Evolutionary conservation across 2,888 invertebrate genomes (phyloP), one percentile per base, ranked within the genome.

Genomic region (Sabatieria punctata): DNA sequence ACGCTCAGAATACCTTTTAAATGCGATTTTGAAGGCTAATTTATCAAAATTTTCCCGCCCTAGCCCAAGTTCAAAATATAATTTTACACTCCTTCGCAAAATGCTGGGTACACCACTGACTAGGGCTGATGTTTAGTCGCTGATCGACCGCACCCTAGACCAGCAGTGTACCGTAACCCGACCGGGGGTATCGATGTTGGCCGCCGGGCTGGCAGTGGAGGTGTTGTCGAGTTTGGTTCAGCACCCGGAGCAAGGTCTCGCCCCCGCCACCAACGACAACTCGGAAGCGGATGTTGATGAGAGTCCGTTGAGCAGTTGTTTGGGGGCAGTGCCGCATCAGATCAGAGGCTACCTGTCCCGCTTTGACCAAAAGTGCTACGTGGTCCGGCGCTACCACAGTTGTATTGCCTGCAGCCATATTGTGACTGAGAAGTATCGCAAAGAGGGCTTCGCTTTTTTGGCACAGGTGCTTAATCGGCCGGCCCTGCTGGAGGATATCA

Each of bases 111-210:
- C n/a, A n/a, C n/a, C n/a, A n/a, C n/a, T n/a, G n/a, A n/a, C n/a
- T n/a, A n/a, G n/a, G n/a, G n/a, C n/a, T n/a, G n/a, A n/a, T n/a
- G n/a, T 40, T 15, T 21, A 41, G 41, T 88, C 89, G 0, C 73
- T 81, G 45, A 77, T 75, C 58, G 88, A 91, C 65, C 77, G 93
- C 45, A 91, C 93, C 0, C 68, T 97, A 50, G 95, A 97, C 69
- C 93, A 95, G 65, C 95, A 97, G 65, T 97, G 97, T 65, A 97
- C 95, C 0, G 95, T 97, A 21, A 85, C 89, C 0, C 74, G 95
- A 45, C 93, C 95, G 0, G 95, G 93, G 1, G 78, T 84, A 18
- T 84, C 91, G 0, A 80, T 82, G 62, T 78, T 95, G 43, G 91
- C 89, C 0, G 80, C 80, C 19, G 84, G 85, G 2, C 71, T 89